Evolutionary conservation across 2,888 invertebrate species (phyloP).

Genomic region (Torymus tubicola): DNA sequence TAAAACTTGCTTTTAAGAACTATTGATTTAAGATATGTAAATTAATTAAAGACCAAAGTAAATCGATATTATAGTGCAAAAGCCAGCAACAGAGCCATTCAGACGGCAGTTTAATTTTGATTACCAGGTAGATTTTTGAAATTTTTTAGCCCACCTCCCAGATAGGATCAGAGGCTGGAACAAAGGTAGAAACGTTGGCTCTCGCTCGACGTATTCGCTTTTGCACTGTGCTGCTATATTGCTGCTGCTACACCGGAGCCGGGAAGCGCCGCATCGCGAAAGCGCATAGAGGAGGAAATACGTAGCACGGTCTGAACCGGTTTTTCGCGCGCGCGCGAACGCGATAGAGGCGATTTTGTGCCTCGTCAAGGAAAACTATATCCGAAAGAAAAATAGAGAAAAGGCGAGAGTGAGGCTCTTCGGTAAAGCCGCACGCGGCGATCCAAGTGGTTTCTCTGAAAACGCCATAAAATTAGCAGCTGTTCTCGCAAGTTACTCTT

Average conservation of each 20-base stretch:
- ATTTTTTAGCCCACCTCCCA: slow-evolving; percentile 24
- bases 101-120: slow-evolving; percentile 43
- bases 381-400: slow-evolving; percentile 45
- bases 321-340: slow-evolving; percentile 11
- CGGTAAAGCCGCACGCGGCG: slow-evolving; percentile 38
- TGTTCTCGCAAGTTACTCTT: slow-evolving; percentile 47
- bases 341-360: slow-evolving; percentile 50
- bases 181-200: slow-evolving; percentile 40
- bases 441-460: slow-evolving; percentile 56
- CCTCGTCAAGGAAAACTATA: slow-evolving; percentile 57
- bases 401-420: slow-evolving; percentile 36
- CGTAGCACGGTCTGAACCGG: slow-evolving; percentile 31
- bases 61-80: no score
- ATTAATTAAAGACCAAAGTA: no score
- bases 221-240: background rate
- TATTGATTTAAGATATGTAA: no score
- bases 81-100: slow-evolving; percentile 1
- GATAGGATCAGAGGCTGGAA: slow-evolving; percentile 30
- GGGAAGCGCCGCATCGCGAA: slow-evolving; percentile 16
- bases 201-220: no score
- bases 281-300: slow-evolving; percentile 37
- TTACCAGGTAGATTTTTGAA: slow-evolving; percentile 39
- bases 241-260: background rate
- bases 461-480: slow-evolving; percentile 59
- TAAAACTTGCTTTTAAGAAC: no score